These are phyloP conservation scores for Spilogale gracilis DNA, from an alignment of 2,113 vertebrate genomes.

Conservation along the genomic window DNA sequence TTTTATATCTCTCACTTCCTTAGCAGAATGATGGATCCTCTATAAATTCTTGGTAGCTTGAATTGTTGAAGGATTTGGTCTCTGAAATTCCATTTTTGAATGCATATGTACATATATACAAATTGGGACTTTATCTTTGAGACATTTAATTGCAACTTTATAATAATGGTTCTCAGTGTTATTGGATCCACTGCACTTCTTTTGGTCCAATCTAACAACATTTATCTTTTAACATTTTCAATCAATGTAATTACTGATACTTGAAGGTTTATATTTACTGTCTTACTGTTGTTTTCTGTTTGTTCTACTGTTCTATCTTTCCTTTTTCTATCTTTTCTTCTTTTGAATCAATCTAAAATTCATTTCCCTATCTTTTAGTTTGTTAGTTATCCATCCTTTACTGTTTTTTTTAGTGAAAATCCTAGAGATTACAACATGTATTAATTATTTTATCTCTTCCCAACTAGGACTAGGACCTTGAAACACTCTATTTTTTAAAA, in stretches of 20 bases:
- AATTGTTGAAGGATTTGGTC: neutral
- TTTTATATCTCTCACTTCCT: neutral
- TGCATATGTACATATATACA: neutral
- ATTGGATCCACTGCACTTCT: neutral
- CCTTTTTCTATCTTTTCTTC: neutral
- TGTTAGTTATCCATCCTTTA: neutral
- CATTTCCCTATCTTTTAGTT: neutral
- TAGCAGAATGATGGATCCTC: neutral
- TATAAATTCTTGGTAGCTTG: neutral
- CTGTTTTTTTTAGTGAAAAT: neutral
- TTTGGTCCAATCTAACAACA: neutral
- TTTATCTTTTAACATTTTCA: constrained; percentile 29
- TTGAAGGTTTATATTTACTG: neutral
- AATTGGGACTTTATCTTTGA: neutral
- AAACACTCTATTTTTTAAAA: neutral
- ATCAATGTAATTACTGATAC: neutral
- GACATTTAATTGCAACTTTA: neutral
- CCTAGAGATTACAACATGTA: neutral
- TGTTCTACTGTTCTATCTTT: neutral
- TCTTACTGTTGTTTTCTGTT: neutral
- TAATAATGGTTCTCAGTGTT: neutral
- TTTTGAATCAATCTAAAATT: neutral
- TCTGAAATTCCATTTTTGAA: constrained; percentile 24
- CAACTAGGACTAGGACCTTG: neutral
- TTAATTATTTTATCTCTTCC: constrained; percentile 9